A percentile compares a stretch with the other conserved stretches of the same genome.
These are phyloP conservation scores for Eublepharis macularius DNA, from an alignment of 2,113 vertebrate genomes.

Conservation along the genomic window DNA sequence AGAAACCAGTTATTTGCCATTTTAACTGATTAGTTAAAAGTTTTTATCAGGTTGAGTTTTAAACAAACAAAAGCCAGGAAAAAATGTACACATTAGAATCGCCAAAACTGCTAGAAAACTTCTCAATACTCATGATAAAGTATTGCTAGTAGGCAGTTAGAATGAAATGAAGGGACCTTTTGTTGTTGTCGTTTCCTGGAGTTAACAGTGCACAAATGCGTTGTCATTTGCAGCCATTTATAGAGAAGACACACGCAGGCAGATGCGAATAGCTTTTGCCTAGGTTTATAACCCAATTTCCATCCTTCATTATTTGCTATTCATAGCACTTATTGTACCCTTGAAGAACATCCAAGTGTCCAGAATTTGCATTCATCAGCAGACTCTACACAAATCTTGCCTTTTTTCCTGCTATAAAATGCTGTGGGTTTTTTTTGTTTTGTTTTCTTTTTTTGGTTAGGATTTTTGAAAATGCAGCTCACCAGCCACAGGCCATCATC, in stretches of 20 bases:
- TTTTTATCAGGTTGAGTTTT: not conserved
- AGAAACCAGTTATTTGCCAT: not conserved
- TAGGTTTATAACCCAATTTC: conserved; percentile 25
- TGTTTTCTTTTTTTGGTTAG: no score
- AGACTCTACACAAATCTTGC: conserved; percentile 30
- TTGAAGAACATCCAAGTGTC: conserved; percentile 17
- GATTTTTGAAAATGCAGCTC: not conserved
- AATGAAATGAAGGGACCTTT: not conserved
- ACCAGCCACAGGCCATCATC: conserved; percentile 72
- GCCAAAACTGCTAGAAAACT: conserved; percentile 23
- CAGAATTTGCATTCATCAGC: conserved; percentile 44
- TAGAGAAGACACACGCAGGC: conserved; percentile 10
- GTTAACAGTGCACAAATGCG: conserved; percentile 8
- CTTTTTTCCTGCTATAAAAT: conserved; percentile 13
- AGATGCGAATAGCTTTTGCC: conserved; percentile 2
- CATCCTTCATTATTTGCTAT: conserved; percentile 15
- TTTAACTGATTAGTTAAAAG: not conserved
- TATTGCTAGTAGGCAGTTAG: conserved; percentile 28
- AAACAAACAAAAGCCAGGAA: not conserved
- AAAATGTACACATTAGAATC: not conserved
- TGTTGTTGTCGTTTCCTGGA: not conserved
- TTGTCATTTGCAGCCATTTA: conserved; percentile 6
- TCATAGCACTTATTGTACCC: conserved; percentile 2
- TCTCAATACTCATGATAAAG: conserved; percentile 4
- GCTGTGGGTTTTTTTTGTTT: not conserved